Conservation (phyloP, 2,888 invertebrate species). For the Alitta virens region DNA sequence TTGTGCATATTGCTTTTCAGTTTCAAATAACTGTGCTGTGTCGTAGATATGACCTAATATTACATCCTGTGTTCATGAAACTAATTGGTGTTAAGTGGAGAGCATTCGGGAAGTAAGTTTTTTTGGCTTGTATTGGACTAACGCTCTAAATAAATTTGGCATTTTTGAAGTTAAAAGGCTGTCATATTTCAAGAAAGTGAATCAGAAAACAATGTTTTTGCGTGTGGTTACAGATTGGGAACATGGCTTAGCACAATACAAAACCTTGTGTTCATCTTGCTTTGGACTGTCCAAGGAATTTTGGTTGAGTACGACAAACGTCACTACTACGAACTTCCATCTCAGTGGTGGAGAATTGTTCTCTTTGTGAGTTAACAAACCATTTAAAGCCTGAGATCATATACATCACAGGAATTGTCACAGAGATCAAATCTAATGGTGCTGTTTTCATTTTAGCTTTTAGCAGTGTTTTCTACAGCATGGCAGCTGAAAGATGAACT, state of each 20-base stretch:
- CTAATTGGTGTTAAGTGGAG: slow-evolving; percentile 29
- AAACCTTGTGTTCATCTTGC: slow-evolving; percentile 48
- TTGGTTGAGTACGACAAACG: slow-evolving; percentile 44
- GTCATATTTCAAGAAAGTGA: no score
- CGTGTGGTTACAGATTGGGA: slow-evolving; percentile 35
- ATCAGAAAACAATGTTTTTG: background rate
- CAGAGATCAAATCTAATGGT: no score
- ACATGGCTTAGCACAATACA: slow-evolving; percentile 24
- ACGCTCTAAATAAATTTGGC: no score
- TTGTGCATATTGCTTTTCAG: slow-evolving; percentile 14
- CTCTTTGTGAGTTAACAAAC: slow-evolving; percentile 30
- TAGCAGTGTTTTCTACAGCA: slow-evolving; percentile 42
- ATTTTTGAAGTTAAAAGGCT: no score
- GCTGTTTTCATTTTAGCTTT: slow-evolving; percentile 33
- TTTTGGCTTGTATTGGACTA: no score
- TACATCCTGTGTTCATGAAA: slow-evolving; percentile 23
- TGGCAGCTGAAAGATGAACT: slow-evolving; percentile 52
- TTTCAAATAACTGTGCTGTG: slow-evolving; percentile 22
- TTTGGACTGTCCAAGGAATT: slow-evolving; percentile 52
- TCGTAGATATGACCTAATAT: slow-evolving; percentile 25
- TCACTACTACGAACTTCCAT: slow-evolving; percentile 43
- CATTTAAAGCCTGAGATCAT: no score
- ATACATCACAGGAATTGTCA: no score
- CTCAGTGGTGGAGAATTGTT: slow-evolving; percentile 50
- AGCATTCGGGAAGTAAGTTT: slow-evolving; percentile 27